These are phyloP conservation scores for Lacerta viridis DNA, from an alignment of 2,797 vertebrate species.

Conservation along the genomic window DNA sequence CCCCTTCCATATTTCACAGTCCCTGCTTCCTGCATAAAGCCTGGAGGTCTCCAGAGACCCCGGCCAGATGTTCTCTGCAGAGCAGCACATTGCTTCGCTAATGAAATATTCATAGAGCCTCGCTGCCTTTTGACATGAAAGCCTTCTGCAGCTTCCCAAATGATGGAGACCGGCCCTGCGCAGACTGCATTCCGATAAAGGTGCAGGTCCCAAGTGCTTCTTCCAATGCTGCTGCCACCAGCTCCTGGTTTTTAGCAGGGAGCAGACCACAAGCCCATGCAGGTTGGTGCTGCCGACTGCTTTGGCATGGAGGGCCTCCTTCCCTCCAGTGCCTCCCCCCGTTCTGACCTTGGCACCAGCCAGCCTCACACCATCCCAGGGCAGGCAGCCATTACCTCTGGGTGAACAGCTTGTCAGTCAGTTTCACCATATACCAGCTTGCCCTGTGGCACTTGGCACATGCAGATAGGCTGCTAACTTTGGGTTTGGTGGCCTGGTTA, in stretches of 20 bases:
- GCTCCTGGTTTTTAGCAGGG: neutral
- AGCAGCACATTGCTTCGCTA: conserved; percentile 70
- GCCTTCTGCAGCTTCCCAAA: conserved; percentile 64
- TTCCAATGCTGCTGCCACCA: neutral
- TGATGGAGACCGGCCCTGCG: conserved; percentile 29
- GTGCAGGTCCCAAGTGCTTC: rapidly evolving
- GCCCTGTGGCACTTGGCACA: conserved; percentile 3
- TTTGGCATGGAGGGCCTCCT: neutral
- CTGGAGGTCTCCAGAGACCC: conserved; percentile 73
- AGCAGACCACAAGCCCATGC: neutral
- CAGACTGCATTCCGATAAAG: conserved; percentile 63
- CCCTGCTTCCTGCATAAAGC: conserved; percentile 72
- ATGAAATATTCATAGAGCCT: conserved; percentile 79
- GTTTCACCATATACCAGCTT: neutral
- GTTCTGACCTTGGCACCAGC: neutral
- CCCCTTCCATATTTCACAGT: conserved; percentile 73
- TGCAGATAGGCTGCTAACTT: neutral
- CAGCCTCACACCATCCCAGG: neutral
- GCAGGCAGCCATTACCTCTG: neutral
- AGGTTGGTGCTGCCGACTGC: neutral
- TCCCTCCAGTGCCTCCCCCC: neutral
- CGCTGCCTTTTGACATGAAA: conserved; percentile 72
- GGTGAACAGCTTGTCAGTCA: neutral
- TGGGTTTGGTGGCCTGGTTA: neutral
- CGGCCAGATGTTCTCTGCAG: conserved; percentile 77